Base-by-base conservation (phyloP, 2,888 invertebrate species). In the Troides aeacus region DNA sequence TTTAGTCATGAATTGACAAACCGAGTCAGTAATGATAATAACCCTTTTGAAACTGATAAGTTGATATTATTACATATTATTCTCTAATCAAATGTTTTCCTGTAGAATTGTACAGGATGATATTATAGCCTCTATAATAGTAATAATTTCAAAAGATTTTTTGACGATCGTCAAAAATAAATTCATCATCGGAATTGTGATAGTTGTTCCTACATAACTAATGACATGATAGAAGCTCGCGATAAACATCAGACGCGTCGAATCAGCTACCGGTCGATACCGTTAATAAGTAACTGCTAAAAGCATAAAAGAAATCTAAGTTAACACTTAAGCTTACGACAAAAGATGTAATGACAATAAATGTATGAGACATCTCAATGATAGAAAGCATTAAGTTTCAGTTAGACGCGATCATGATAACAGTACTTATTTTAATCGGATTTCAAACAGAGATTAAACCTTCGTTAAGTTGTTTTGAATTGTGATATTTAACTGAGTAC, bases 1-100 rank as follows among this genome's bases (percentile, higher is more conserved):
- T n/a, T 64, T 58, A 64, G 60, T 64, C 67, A 67, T 70, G 64
- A 67, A 61, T 70, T 66, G 59, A 66, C 70, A 60, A 67, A 70
- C 67, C 21, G 24, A 65, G 61, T 65, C 64, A 56, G 53, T 57
- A 59, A 50, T 59, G 42, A 58, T 57, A 24, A 17, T n/a, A n/a
- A 67, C 56, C 56, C 42, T 39, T 46, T 7, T 39, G 57, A 36
- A 46, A 46, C n/a, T 62, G 42, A 23, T 39, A 17, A 39, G 42
- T 64, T 68, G 57, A 61, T 62, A 58, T 59, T 36, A 63, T 58
- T 63, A 50, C 36, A 36, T 64, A 59, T 59, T 68, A 50, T 63
- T 59, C n/a, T 10, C 50, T 66, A 24, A 65, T 59, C 23, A 61
- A 39, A 57, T 50, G 46, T 50, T 15, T 17, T 53, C 7, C 18